Evolutionary conservation across 2,888 invertebrate species (phyloP).

Genomic region (Phaonia tiefii): DNA sequence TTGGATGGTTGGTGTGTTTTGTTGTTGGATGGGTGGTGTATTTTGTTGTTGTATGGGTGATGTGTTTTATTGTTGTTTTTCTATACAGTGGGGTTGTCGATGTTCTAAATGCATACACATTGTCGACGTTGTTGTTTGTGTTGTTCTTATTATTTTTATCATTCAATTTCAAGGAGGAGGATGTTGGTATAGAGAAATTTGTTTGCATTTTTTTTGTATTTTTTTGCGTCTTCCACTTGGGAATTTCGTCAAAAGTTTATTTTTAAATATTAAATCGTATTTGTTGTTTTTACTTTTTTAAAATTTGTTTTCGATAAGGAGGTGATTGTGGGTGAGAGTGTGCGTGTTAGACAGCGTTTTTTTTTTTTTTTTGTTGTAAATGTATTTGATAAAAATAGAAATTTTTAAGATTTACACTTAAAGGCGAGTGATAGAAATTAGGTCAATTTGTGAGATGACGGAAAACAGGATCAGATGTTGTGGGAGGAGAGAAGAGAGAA

Average conservation of each 20-base stretch:
- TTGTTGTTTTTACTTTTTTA: conserved; percentile 38
- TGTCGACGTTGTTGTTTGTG: conserved; percentile 18
- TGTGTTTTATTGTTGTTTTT: not conserved
- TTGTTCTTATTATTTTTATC: conserved; percentile 42
- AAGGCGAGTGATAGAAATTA: too few species aligned
- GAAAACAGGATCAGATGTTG: too few species aligned
- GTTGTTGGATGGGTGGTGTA: conserved; percentile 19
- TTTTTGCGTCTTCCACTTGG: not conserved
- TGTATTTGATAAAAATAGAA: too few species aligned
- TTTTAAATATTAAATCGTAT: conserved; percentile 46
- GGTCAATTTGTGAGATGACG: too few species aligned
- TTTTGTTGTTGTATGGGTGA: too few species aligned
- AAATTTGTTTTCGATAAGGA: conserved; percentile 13
- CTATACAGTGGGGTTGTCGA: not conserved
- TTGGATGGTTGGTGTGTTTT: conserved; percentile 16
- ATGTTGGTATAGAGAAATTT: conserved; percentile 51
- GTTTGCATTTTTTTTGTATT: conserved; percentile 9
- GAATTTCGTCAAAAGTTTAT: conserved; percentile 55
- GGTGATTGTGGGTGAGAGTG: conserved; percentile 10
- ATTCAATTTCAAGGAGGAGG: conserved; percentile 63
- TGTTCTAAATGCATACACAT: not conserved
- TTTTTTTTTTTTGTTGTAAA: too few species aligned
- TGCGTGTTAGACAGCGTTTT: too few species aligned
- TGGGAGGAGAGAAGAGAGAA: too few species aligned
- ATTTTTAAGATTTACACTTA: too few species aligned